Percentiles rank a stretch among this genome's conserved stretches.
These are phyloP conservation scores for Phaenicophaeus curvirostris DNA, from an alignment of 2,797 vertebrate genomes.

Conservation along the genomic window DNA sequence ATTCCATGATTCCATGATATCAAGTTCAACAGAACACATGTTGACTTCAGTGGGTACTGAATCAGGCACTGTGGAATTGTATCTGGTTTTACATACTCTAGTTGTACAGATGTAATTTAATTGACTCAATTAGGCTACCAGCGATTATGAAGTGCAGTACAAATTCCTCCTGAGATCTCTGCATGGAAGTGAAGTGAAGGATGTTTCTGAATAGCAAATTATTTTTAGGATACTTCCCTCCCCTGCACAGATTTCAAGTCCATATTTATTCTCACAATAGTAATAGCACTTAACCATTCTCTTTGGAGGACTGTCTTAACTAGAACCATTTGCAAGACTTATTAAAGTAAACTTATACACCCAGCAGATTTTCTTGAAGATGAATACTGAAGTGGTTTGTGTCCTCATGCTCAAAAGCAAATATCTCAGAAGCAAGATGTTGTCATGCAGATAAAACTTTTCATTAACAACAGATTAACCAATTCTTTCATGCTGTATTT, in stretches of 20 bases:
- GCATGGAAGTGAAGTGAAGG: not conserved
- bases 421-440: slow-evolving; percentile 15
- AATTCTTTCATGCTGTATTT: not conserved
- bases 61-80: slow-evolving; percentile 10
- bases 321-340: not conserved
- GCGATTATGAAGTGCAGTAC: slow-evolving; percentile 50
- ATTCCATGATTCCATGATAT: too few species aligned
- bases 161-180: slow-evolving; percentile 49
- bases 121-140: slow-evolving; percentile 41
- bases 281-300: not conserved
- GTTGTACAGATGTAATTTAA: slow-evolving; percentile 56
- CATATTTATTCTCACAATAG: not conserved
- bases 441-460: slow-evolving; percentile 58
- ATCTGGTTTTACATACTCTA: not conserved
- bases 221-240: slow-evolving; percentile 20
- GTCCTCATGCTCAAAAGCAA: slow-evolving; percentile 37
- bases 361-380: not conserved
- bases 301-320: slow-evolving; percentile 13
- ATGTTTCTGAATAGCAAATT: slow-evolving; percentile 56
- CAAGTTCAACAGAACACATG: not conserved
- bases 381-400: slow-evolving; percentile 9
- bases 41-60: slow-evolving; percentile 5
- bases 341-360: not conserved
- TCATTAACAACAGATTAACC: slow-evolving; percentile 52
- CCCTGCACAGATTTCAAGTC: not conserved